A percentile compares a stretch with the other conserved stretches of the same genome.
phyloP scores from a whole-genome alignment of 1,140 invertebrate genomes.

The Hydropsyche tenuis region DNA sequence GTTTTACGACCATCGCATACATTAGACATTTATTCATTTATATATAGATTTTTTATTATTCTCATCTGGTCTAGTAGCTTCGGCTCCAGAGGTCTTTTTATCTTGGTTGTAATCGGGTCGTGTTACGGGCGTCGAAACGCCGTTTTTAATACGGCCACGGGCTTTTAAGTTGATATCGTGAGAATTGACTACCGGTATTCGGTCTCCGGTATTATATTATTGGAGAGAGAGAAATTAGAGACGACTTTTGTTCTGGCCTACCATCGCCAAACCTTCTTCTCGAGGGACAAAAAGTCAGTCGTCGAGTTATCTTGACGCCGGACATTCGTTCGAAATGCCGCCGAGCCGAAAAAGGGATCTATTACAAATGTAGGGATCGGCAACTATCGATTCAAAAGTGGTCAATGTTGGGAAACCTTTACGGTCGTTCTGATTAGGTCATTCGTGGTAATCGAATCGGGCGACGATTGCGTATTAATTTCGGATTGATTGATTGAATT shows the following conservation, averaged over 20 bases:
- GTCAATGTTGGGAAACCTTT: not conserved
- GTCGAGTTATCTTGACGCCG: constrained; percentile 31
- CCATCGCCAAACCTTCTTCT: not conserved
- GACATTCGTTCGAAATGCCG: constrained; percentile 29
- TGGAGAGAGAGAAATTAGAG: constrained; percentile 24
- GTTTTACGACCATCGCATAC: not conserved
- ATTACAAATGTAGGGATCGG: constrained; percentile 17
- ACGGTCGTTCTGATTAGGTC: too few species aligned
- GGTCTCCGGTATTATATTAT: not conserved
- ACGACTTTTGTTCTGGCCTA: constrained; percentile 1
- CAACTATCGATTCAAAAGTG: not conserved
- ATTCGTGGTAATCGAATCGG: too few species aligned
- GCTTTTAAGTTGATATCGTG: constrained; percentile 32
- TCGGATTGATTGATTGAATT: not conserved
- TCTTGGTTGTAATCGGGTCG: constrained; percentile 8
- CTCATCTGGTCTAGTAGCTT: too few species aligned
- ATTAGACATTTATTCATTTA: too few species aligned
- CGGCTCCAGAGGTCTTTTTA: not conserved
- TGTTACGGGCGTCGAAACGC: not conserved
- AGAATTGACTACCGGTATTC: constrained; percentile 37
- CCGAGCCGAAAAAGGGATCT: constrained; percentile 15
- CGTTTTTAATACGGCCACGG: not conserved
- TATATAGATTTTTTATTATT: too few species aligned
- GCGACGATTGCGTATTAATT: too few species aligned
- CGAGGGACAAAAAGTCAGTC: constrained; percentile 26